Percentiles rank a stretch among this genome's conserved stretches.
Evolutionary conservation across 1,140 invertebrate species (phyloP).

Genomic region (Danaus plexippus): DNA sequence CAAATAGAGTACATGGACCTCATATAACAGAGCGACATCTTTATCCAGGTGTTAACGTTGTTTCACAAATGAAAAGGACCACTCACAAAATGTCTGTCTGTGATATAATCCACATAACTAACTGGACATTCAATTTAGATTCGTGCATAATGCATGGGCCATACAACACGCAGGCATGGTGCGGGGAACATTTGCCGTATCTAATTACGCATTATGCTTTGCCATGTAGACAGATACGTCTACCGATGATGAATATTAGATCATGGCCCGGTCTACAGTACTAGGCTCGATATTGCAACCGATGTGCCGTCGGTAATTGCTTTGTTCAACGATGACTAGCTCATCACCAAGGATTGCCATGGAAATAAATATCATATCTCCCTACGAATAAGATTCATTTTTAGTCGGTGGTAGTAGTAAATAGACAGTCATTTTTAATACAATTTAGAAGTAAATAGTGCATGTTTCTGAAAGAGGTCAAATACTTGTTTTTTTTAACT

Average conservation of each 20-base stretch:
- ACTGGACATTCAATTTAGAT: slow-evolving; percentile 67
- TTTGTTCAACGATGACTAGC: slow-evolving; percentile 28
- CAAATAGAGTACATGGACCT: too few species aligned
- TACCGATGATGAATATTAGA: slow-evolving; percentile 66
- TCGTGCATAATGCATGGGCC: slow-evolving; percentile 63
- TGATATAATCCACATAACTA: slow-evolving; percentile 51
- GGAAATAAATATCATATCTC: too few species aligned
- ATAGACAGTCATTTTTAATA: too few species aligned
- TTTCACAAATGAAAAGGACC: too few species aligned
- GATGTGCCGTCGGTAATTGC: slow-evolving; percentile 46
- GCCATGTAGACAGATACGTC: slow-evolving; percentile 58
- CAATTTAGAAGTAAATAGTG: too few species aligned
- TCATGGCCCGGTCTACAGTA: slow-evolving; percentile 46
- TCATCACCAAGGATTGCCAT: slow-evolving; percentile 11
- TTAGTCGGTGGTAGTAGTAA: too few species aligned
- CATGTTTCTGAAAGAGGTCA: too few species aligned
- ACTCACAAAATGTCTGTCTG: slow-evolving; percentile 13
- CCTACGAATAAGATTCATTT: too few species aligned
- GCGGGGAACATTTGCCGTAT: slow-evolving; percentile 58
- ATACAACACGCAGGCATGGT: slow-evolving; percentile 24
- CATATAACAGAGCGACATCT: too few species aligned
- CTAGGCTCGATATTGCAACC: slow-evolving; percentile 48
- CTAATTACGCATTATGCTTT: slow-evolving; percentile 67
- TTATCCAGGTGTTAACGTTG: too few species aligned
- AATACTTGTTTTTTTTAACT: too few species aligned